Percentiles rank a stretch among this genome's conserved stretches.
phyloP scores from a whole-genome alignment of 1,140 invertebrate genomes.

The Drosophila nigrodunni region DNA sequence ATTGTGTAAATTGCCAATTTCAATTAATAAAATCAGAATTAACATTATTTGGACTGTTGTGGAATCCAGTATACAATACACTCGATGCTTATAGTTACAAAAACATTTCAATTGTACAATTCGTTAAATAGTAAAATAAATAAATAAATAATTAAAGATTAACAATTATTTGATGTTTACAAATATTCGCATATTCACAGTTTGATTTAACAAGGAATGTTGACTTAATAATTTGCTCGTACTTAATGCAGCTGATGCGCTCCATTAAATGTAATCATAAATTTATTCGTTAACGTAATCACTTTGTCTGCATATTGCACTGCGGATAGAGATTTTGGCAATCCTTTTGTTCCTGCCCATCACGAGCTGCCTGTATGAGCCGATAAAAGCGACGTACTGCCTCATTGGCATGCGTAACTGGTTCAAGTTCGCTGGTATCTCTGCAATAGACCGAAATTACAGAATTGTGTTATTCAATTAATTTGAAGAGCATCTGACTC shows the following conservation, averaged over 20 bases:
- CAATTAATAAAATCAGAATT: constrained; percentile 77
- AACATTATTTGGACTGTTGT: constrained; percentile 54
- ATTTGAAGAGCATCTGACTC: constrained; percentile 48
- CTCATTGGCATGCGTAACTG: constrained; percentile 87
- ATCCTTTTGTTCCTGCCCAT: constrained; percentile 92
- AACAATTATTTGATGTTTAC: constrained; percentile 68
- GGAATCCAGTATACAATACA: constrained; percentile 30
- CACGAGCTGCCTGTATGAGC: constrained; percentile 91
- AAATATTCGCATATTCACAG: constrained; percentile 69
- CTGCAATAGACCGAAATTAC: constrained; percentile 61
- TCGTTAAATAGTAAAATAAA: constrained; percentile 45
- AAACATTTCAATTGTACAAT: constrained; percentile 40
- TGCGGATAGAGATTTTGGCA: constrained; percentile 89
- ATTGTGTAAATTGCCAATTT: constrained; percentile 26
- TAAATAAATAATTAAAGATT: constrained; percentile 76
- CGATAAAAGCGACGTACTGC: constrained; percentile 91
- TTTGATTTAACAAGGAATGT: constrained; percentile 71
- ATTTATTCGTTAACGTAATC: not conserved
- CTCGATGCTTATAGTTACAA: constrained; percentile 30
- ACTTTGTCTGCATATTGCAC: constrained; percentile 85
- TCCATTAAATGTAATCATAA: not conserved
- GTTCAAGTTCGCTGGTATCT: constrained; percentile 87
- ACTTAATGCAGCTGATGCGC: constrained; percentile 19
- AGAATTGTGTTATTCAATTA: constrained; percentile 64
- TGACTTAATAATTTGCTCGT: constrained; percentile 67